phyloP scores from a whole-genome alignment of 1,140 invertebrate genomes.

The Chlorops oryzae region DNA sequence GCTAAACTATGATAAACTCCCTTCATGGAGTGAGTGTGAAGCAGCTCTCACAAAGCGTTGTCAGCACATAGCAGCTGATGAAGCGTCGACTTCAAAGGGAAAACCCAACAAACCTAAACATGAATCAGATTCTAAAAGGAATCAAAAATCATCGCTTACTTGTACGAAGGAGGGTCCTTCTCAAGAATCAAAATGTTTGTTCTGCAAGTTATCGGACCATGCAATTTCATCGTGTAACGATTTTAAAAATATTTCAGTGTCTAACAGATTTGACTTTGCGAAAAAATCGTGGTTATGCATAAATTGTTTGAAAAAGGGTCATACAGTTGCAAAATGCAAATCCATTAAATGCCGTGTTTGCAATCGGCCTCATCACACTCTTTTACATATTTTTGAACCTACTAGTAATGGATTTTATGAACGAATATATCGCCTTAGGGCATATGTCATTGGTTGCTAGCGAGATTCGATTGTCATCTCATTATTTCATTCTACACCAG shows the following conservation, averaged over 20 bases:
- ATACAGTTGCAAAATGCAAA: conserved; percentile 6
- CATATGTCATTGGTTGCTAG: conserved; percentile 38
- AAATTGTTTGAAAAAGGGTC: too few species aligned
- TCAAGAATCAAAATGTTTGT: too few species aligned
- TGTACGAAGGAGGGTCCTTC: too few species aligned
- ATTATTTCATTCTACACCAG: conserved; percentile 27
- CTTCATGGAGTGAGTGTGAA: conserved; percentile 12
- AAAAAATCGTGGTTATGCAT: too few species aligned
- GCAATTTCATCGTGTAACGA: too few species aligned
- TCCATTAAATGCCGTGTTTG: conserved; percentile 3
- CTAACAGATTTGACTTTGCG: too few species aligned
- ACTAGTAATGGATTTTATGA: conserved; percentile 23
- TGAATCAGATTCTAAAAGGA: conserved; percentile 2
- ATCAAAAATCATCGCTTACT: too few species aligned
- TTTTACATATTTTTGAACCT: background rate
- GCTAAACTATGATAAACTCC: conserved; percentile 6
- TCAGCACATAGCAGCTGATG: conserved; percentile 13
- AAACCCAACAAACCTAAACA: background rate
- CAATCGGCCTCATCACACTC: conserved; percentile 1
- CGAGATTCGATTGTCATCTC: conserved; percentile 16
- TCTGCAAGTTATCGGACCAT: too few species aligned
- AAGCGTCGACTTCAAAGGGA: conserved; percentile 3
- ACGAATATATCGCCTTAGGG: conserved; percentile 36
- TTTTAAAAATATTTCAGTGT: too few species aligned
- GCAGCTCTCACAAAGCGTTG: conserved; percentile 5